A percentile compares a stretch with the other conserved stretches of the same genome.
phyloP scores from a whole-genome alignment of 1,140 invertebrate genomes.

The Zaprionus taronus region DNA sequence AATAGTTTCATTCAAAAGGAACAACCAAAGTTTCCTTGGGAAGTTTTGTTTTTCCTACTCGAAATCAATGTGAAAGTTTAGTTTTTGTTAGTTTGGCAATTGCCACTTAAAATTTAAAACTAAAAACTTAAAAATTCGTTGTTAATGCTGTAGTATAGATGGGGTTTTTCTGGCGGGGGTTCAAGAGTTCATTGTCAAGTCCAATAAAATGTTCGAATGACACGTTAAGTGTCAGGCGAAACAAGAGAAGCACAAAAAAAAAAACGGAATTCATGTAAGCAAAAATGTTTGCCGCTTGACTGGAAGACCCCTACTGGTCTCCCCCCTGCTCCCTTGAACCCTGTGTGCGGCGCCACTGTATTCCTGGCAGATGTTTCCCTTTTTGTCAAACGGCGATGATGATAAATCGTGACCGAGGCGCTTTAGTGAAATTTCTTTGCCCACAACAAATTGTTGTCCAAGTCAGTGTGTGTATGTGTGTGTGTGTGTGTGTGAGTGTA shows the following conservation, averaged over 20 bases:
- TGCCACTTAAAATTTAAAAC: conserved; percentile 46
- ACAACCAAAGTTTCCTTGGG: neutral
- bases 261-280: conserved; percentile 37
- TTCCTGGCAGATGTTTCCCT: conserved; percentile 55
- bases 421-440: conserved; percentile 65
- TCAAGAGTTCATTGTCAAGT: conserved; percentile 82
- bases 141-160: conserved; percentile 14
- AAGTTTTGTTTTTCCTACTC: neutral
- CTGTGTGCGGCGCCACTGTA: neutral
- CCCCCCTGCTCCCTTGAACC: neutral
- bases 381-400: conserved; percentile 76
- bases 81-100: conserved; percentile 26
- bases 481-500: conserved; percentile 7
- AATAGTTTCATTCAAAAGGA: neutral
- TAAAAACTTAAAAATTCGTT: conserved; percentile 10
- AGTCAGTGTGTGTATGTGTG: neutral
- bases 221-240: conserved; percentile 77
- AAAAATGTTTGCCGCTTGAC: conserved; percentile 59
- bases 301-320: conserved; percentile 29
- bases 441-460: conserved; percentile 33
- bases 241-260: conserved; percentile 47
- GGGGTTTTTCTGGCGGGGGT: conserved; percentile 33
- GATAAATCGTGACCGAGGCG: conserved; percentile 77
- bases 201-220: conserved; percentile 81
- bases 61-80: conserved; percentile 64